Percentiles rank a stretch among this genome's conserved stretches.
Conservation (phyloP, 2,888 invertebrate genomes). For the Acleris literana region DNA sequence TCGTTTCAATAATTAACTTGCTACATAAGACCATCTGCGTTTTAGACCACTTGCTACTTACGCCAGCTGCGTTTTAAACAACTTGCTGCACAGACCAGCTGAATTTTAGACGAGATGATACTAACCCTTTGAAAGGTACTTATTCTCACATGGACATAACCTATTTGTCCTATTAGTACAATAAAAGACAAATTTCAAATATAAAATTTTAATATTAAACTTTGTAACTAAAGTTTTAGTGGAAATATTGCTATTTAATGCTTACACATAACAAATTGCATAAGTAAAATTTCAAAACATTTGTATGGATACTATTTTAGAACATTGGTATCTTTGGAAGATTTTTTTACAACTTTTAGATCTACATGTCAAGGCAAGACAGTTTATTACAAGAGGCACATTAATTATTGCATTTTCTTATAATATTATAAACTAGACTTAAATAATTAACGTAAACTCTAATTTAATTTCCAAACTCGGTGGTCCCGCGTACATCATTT, state of each 20-base stretch:
- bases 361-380: slow-evolving; percentile 65
- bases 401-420: slow-evolving; percentile 51
- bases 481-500: slow-evolving; percentile 40
- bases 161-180: not conserved
- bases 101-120: no score
- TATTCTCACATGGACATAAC: no score
- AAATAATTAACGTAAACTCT: not conserved
- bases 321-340: slow-evolving; percentile 41
- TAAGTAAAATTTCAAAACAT: slow-evolving; percentile 33
- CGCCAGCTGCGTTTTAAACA: no score
- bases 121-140: no score
- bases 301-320: slow-evolving; percentile 37
- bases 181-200: slow-evolving; percentile 21
- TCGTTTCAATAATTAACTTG: no score
- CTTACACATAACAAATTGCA: slow-evolving; percentile 28
- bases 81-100: no score
- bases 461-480: slow-evolving; percentile 41
- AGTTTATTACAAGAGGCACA: slow-evolving; percentile 62
- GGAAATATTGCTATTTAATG: slow-evolving; percentile 30
- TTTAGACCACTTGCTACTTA: no score
- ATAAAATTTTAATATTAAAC: slow-evolving; percentile 32
- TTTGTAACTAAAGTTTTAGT: slow-evolving; percentile 27
- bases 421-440: slow-evolving; percentile 17
- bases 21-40: no score
- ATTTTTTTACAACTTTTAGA: slow-evolving; percentile 40